These are phyloP conservation scores for Chloebia gouldiae DNA, from an alignment of 2,113 vertebrate species.

Conservation along the genomic window DNA sequence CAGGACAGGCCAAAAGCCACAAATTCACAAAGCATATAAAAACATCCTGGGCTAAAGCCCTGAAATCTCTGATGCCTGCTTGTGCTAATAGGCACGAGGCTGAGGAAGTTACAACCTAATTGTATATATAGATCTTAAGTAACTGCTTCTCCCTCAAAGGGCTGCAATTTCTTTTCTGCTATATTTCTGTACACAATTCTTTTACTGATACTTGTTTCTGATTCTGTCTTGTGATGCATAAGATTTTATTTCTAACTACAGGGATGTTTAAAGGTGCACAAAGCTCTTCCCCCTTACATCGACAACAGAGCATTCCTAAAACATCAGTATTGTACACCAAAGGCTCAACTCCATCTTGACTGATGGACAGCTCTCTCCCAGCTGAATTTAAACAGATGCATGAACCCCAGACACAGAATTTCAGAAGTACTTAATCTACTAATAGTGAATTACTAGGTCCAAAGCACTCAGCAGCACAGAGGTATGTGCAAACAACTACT, in stretches of 20 bases:
- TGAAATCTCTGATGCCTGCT: not conserved
- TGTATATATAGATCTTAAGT: not conserved
- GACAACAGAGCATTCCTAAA: not conserved
- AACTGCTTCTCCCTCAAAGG: not conserved
- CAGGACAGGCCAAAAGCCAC: not conserved
- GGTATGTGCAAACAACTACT: not conserved
- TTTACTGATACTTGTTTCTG: not conserved
- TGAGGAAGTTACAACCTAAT: not conserved
- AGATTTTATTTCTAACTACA: not conserved
- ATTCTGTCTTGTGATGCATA: not conserved
- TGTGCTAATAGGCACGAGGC: fast-evolving
- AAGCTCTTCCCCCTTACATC: not conserved
- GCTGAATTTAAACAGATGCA: not conserved
- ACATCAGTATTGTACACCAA: not conserved
- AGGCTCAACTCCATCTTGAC: not conserved
- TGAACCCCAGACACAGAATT: not conserved
- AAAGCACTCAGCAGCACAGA: not conserved
- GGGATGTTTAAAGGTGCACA: not conserved
- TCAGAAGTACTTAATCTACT: not conserved
- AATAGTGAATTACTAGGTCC: not conserved
- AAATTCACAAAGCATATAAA: not conserved
- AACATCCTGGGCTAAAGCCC: not conserved
- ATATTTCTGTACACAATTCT: not conserved
- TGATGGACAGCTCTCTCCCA: not conserved
- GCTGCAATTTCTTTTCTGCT: not conserved